A percentile compares a stretch with the other conserved stretches of the same genome.
phyloP scores from a whole-genome alignment of 2,113 vertebrate genomes.

The Protobothrops flavoviridis region DNA sequence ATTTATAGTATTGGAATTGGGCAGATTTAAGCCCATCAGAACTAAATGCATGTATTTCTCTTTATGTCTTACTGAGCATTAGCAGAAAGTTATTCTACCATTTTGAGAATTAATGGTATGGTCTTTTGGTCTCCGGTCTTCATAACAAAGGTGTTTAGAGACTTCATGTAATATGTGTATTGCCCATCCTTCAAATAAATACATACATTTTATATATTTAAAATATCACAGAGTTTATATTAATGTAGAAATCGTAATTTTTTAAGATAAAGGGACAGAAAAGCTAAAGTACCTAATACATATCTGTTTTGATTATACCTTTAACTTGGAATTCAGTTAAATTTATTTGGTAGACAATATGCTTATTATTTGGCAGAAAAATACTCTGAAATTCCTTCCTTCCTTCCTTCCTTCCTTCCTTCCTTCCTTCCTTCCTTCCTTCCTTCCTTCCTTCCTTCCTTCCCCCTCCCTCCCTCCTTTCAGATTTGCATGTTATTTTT shows the following conservation, averaged over 20 bases:
- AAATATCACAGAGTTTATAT: neutral
- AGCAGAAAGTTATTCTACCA: neutral
- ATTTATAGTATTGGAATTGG: neutral
- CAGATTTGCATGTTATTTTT: neutral
- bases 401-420: conserved; percentile 24
- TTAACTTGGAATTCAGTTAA: neutral
- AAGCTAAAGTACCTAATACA: neutral
- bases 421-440: neutral
- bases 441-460: conserved; percentile 5
- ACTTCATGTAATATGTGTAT: neutral
- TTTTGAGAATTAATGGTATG: neutral
- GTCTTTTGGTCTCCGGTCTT: neutral
- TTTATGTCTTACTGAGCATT: neutral
- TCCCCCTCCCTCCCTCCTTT: neutral
- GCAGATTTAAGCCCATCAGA: neutral
- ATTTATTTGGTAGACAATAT: neutral
- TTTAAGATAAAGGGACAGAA: neutral
- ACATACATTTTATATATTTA: neutral
- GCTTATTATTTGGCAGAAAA: neutral
- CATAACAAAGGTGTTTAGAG: neutral
- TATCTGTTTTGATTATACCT: neutral
- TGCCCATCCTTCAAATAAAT: neutral
- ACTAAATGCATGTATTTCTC: neutral
- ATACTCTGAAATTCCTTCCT: neutral
- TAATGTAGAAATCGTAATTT: neutral